These are phyloP conservation scores for Brachionus koreanus DNA, from an alignment of 1,140 invertebrate genomes.

Conservation along the genomic window DNA sequence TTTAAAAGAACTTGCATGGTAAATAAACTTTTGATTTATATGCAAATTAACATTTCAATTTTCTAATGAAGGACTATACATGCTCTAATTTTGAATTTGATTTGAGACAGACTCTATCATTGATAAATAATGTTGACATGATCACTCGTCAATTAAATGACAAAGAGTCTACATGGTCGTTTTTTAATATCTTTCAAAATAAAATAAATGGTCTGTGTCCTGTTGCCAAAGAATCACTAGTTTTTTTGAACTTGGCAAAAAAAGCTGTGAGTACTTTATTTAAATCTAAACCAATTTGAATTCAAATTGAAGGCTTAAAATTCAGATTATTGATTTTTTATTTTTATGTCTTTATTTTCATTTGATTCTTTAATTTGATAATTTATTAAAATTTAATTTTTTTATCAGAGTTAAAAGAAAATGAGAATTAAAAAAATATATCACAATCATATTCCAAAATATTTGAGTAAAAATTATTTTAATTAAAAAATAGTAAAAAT, in stretches of 20 bases:
- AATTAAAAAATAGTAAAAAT: too few species aligned
- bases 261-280: background rate
- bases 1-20: slow-evolving; percentile 72
- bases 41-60: background rate
- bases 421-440: too few species aligned
- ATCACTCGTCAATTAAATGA: background rate
- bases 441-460: too few species aligned
- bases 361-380: too few species aligned
- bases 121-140: slow-evolving; percentile 6
- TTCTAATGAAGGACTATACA: background rate
- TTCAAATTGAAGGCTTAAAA: too few species aligned
- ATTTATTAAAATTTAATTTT: too few species aligned
- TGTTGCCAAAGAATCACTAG: background rate
- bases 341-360: too few species aligned
- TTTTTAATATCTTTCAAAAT: slow-evolving; percentile 12
- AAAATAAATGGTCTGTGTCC: background rate
- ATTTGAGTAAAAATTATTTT: too few species aligned
- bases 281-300: too few species aligned
- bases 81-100: slow-evolving; percentile 1
- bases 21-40: slow-evolving; percentile 46
- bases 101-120: slow-evolving; percentile 19
- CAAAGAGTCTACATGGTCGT: slow-evolving; percentile 2
- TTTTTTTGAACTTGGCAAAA: background rate
- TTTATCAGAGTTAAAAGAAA: too few species aligned
- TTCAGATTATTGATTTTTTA: too few species aligned